Evolutionary conservation across 2,113 vertebrate species (phyloP).

Genomic region (Poeciliopsis retropinna): DNA sequence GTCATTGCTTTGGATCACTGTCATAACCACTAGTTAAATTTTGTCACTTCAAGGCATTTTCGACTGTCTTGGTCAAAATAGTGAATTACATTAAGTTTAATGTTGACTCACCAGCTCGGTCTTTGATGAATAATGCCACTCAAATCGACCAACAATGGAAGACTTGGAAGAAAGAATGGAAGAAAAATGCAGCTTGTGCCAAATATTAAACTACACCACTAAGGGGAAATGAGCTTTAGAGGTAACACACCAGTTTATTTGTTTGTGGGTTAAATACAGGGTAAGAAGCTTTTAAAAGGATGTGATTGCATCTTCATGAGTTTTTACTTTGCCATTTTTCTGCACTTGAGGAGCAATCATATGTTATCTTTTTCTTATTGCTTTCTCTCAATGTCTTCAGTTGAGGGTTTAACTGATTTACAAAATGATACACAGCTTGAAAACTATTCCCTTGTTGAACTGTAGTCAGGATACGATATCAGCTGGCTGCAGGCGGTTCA

Average conservation of each 20-base stretch:
- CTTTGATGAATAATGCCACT: background rate
- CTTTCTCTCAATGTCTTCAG: slow-evolving; percentile 34
- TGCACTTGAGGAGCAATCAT: background rate
- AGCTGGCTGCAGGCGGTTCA: slow-evolving; percentile 39
- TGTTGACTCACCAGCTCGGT: background rate
- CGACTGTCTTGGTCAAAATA: no score
- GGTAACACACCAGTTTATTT: background rate
- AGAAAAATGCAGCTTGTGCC: background rate
- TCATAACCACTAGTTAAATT: no score
- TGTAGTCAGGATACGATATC: slow-evolving; percentile 37
- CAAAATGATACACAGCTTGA: slow-evolving; percentile 42
- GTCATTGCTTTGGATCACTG: no score
- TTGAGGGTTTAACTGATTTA: slow-evolving; percentile 32
- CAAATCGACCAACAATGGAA: background rate
- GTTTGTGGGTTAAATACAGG: background rate
- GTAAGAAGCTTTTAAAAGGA: background rate
- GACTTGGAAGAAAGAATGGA: no score
- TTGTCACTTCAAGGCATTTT: no score
- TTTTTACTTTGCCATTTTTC: background rate
- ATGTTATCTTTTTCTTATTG: slow-evolving; percentile 2
- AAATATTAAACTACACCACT: background rate
- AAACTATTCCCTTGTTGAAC: slow-evolving; percentile 38
- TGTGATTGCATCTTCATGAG: background rate
- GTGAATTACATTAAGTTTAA: no score
- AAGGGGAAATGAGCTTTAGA: background rate